These are phyloP conservation scores for Diabrotica undecimpunctata DNA, from an alignment of 1,140 invertebrate species.

Conservation along the genomic window DNA sequence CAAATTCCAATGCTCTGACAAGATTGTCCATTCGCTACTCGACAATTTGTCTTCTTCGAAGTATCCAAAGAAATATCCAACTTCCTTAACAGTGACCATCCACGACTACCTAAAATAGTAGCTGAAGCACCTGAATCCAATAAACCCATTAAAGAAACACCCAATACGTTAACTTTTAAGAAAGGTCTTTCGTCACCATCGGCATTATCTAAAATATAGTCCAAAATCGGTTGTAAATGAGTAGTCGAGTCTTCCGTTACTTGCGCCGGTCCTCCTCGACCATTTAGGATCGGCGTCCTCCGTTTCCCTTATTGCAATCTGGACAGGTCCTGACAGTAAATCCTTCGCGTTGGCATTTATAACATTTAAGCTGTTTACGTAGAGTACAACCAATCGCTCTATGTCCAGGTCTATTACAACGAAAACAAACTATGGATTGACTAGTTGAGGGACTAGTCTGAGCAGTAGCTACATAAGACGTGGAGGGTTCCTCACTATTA, in stretches of 20 bases:
- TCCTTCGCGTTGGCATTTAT: neutral
- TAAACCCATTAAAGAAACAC: neutral
- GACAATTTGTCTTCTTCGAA: neutral
- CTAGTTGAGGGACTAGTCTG: neutral
- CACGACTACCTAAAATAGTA: conserved; percentile 6
- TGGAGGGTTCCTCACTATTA: neutral
- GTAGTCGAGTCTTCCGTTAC: neutral
- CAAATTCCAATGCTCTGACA: neutral
- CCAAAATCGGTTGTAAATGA: neutral
- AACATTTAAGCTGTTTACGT: neutral
- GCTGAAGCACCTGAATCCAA: conserved; percentile 4
- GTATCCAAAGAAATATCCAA: neutral
- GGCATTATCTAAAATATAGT: neutral
- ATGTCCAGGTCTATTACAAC: conserved; percentile 4
- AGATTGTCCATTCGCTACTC: neutral
- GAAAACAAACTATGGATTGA: neutral
- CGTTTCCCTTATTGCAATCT: neutral
- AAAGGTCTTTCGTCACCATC: conserved; percentile 33
- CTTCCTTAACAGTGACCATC: neutral
- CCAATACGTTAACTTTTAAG: conserved; percentile 35
- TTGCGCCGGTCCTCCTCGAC: neutral
- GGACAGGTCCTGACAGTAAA: neutral
- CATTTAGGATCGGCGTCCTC: neutral
- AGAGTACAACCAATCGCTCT: neutral
- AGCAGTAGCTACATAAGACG: neutral